These are phyloP conservation scores for Drosophila melanocephala DNA, from an alignment of 2,888 invertebrate genomes.

Conservation along the genomic window DNA sequence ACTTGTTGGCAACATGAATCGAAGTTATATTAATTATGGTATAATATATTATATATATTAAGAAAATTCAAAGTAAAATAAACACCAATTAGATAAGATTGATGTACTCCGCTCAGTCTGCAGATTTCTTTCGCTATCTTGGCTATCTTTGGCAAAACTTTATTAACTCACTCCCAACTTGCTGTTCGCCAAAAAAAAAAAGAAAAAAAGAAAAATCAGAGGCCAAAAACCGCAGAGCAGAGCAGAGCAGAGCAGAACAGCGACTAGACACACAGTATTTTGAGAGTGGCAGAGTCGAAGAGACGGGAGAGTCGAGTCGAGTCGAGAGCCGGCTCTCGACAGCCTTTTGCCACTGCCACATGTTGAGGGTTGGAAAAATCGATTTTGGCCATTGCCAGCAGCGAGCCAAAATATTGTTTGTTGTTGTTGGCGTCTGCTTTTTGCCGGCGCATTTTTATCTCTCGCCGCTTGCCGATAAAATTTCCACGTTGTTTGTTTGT, in stretches of 20 bases:
- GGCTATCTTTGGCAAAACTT: neutral
- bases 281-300: neutral
- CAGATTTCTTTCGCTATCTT: neutral
- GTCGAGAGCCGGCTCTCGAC: constrained; percentile 19
- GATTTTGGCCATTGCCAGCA: constrained; percentile 73
- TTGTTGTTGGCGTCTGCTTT: constrained; percentile 32
- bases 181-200: constrained; percentile 4
- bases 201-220: constrained; percentile 1
- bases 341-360: constrained; percentile 32
- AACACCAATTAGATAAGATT: neutral
- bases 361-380: constrained; percentile 82
- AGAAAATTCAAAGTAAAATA: neutral
- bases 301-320: constrained; percentile 19
- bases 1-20: neutral
- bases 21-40: neutral
- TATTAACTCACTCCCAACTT: neutral
- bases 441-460: constrained; percentile 66
- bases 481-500: constrained; percentile 4
- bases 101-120: neutral
- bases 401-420: constrained; percentile 15
- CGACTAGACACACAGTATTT: constrained; percentile 21
- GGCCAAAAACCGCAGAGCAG: constrained; percentile 2
- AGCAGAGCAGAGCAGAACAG: neutral
- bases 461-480: constrained; percentile 55
- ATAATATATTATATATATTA: neutral